These are phyloP conservation scores for Anneissia japonica DNA, from an alignment of 35 echinoderm and acorn worm genomes.

Conservation along the genomic window DNA sequence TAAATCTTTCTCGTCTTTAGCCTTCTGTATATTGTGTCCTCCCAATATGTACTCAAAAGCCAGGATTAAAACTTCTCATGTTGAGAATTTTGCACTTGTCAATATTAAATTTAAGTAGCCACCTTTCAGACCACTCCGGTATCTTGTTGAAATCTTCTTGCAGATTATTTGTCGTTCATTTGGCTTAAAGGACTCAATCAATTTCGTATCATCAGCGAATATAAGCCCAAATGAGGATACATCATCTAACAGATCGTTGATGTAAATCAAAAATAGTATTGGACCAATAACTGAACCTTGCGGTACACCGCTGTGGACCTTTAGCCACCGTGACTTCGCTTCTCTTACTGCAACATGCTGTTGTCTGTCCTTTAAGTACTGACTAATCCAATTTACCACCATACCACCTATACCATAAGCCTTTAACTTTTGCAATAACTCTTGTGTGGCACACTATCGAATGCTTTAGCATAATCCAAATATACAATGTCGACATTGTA, in stretches of 20 bases:
- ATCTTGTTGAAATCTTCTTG: constrained; percentile 5
- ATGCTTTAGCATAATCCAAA: constrained; percentile 8
- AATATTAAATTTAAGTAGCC: constrained; percentile 16
- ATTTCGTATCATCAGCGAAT: constrained; percentile 37
- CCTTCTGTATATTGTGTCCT: background rate
- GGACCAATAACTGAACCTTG: too few relatives aligned
- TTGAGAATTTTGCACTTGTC: constrained; percentile 24
- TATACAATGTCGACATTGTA: too few relatives aligned
- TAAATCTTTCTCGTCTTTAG: background rate
- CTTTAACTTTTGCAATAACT: constrained; percentile 4
- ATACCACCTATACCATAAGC: constrained; percentile 3
- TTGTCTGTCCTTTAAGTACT: constrained; percentile 1
- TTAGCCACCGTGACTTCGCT: too few relatives aligned
- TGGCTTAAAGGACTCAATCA: background rate
- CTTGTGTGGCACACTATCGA: constrained; percentile 22
- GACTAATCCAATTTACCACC: constrained; percentile 3
- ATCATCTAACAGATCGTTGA: too few relatives aligned
- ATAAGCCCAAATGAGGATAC: too few relatives aligned
- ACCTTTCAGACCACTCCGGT: constrained; percentile 13
- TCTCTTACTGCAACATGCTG: background rate
- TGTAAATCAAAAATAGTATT: too few relatives aligned
- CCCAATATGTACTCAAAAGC: background rate
- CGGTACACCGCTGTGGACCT: too few relatives aligned
- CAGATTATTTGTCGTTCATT: background rate
- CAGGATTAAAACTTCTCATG: background rate